A percentile compares a stretch with the other conserved stretches of the same genome.
Evolutionary conservation across 2,888 invertebrate genomes (phyloP).

Genomic region (Melanostoma scalare): DNA sequence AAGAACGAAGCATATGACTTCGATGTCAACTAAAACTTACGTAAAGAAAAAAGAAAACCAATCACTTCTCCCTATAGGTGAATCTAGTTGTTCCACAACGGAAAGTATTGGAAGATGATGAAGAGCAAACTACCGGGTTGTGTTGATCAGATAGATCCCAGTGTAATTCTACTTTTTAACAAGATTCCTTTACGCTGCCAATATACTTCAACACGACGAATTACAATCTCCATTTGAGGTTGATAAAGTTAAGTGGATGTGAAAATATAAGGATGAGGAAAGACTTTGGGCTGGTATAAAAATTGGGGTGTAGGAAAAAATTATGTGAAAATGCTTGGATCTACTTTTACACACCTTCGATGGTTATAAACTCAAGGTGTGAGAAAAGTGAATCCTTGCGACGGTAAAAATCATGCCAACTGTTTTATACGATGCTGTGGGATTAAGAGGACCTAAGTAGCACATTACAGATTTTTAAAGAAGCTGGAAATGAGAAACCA

Average conservation of each 20-base stretch:
- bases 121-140: constrained; percentile 39
- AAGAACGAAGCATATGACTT: constrained; percentile 61
- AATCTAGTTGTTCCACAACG: constrained; percentile 18
- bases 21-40: constrained; percentile 60
- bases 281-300: constrained; percentile 19
- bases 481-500: no score
- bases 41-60: constrained; percentile 11
- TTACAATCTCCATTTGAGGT: constrained; percentile 71
- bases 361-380: neutral
- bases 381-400: constrained; percentile 11
- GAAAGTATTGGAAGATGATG: constrained; percentile 4
- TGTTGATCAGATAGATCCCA: constrained; percentile 62
- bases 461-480: neutral
- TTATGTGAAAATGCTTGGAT: constrained; percentile 31
- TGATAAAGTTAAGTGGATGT: constrained; percentile 65
- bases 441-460: neutral
- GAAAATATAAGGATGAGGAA: constrained; percentile 40
- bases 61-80: constrained; percentile 25
- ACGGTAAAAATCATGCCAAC: neutral
- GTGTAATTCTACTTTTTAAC: constrained; percentile 72
- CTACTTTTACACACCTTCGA: constrained; percentile 47
- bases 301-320: neutral
- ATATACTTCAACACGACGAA: constrained; percentile 64
- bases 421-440: neutral
- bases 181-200: constrained; percentile 70